Evolutionary conservation across 2,113 vertebrate species (phyloP).

Genomic region (Siniperca knerii): DNA sequence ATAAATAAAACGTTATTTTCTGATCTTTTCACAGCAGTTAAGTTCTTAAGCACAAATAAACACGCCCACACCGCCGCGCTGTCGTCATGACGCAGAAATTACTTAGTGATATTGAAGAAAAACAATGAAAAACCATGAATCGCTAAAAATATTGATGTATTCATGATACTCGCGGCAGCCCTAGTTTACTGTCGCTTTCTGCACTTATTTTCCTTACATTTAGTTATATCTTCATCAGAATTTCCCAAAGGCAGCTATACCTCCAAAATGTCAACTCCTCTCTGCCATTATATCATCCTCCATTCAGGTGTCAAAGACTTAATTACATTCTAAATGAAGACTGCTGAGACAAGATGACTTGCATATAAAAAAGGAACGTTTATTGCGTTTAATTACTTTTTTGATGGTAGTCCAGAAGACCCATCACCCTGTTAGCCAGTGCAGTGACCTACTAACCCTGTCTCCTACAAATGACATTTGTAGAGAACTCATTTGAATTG

Average conservation of each 20-base stretch:
- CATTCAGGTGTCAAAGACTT: slow-evolving; percentile 55
- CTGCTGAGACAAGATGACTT: slow-evolving; percentile 12
- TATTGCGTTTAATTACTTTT: slow-evolving; percentile 61
- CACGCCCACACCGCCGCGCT: too few relatives aligned
- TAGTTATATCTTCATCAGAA: background rate
- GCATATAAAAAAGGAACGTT: slow-evolving; percentile 34
- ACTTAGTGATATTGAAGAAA: too few relatives aligned
- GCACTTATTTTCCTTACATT: background rate
- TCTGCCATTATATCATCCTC: slow-evolving; percentile 13
- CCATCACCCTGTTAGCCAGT: slow-evolving; percentile 27
- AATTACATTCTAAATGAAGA: slow-evolving; percentile 51
- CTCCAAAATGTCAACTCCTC: slow-evolving; percentile 42
- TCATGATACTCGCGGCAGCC: too few relatives aligned
- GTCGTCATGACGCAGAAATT: too few relatives aligned
- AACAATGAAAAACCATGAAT: too few relatives aligned
- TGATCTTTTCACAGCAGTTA: too few relatives aligned
- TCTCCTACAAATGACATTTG: background rate
- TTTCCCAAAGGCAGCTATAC: slow-evolving; percentile 6
- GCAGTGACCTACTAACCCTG: slow-evolving; percentile 25
- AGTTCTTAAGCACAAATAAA: too few relatives aligned
- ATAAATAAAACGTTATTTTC: too few relatives aligned
- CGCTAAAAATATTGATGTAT: too few relatives aligned
- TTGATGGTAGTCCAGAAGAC: slow-evolving; percentile 40
- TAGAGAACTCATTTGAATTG: background rate
- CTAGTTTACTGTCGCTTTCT: background rate